Evolutionary conservation across 1,140 invertebrate genomes (phyloP), one percentile per base, ranked within the genome.

Genomic region (Drosophila equinoxialis): DNA sequence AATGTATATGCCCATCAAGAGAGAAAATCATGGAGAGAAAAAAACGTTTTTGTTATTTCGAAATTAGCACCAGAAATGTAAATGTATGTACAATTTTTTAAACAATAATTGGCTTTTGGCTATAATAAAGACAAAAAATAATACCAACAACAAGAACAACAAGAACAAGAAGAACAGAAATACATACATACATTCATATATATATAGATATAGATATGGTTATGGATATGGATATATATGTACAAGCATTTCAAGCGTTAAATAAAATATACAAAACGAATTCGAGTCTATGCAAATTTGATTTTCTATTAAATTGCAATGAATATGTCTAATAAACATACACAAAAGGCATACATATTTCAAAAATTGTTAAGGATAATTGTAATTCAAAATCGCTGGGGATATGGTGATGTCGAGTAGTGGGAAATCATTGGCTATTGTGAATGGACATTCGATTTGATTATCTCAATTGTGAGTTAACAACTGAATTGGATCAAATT

Each of bases 241-340:
- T 58, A 10, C 35, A 33, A 37, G 41, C 66, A 75, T 75, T 79
- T 73, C 68, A 80, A 84, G 77, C 74, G 81, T 84, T 84, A 80
- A 84, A 77, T 69, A 74, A 84, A 84, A 80, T 73, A 70, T 63
- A 79, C 60, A 77, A 65, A 79, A 23, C 23, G 33, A 42, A 45
- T 77, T 80, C 66, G 73, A 64, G 68, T 79, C 17, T 45, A 74
- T 71, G 48, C 37, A 72, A 76, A 76, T 75, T 76, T 54, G 62
- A 74, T 77, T 76, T 71, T 14, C 59, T 64, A 76, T 65, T 51
- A 41, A 59, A 73, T 42, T 45, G 59, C 33, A 37, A 61, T 70
- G 10, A n/a, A 54, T 13, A 20, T 65, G 23, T 37, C 54, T 55
- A 51, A 48, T 48, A 37, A 48, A 20, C 37, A 39, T 11, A 39